Percentiles rank a stretch among this genome's conserved stretches.
Conservation (phyloP, 1,140 invertebrate species). For the Bombus terrestris region DNA sequence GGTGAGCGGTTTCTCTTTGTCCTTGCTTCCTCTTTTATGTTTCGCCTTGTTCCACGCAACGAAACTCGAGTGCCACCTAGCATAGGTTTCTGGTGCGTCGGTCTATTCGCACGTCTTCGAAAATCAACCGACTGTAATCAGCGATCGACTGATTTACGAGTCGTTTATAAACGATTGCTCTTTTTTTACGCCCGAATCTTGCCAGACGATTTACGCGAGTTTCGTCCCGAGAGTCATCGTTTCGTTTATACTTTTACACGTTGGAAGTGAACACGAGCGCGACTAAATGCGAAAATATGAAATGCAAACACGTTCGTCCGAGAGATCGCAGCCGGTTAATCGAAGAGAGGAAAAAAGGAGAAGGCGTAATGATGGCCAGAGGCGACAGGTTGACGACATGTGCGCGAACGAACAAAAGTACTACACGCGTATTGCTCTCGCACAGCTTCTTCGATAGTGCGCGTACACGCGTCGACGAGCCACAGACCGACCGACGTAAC, state of each 20-base stretch:
- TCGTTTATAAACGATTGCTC: not conserved
- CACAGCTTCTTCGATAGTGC: constrained; percentile 59
- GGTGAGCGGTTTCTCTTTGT: constrained; percentile 48
- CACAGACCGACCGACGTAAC: constrained; percentile 58
- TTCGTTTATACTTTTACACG: too few species aligned
- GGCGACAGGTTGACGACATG: not conserved
- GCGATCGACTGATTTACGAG: not conserved
- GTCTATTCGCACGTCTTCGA: constrained; percentile 17
- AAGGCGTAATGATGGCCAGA: not conserved
- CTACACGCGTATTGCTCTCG: constrained; percentile 19
- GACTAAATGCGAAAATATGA: not conserved
- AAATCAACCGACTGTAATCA: constrained; percentile 24
- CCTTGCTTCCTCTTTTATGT: not conserved
- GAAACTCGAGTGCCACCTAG: too few species aligned
- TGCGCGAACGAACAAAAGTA: constrained; percentile 17
- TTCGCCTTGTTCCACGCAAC: too few species aligned
- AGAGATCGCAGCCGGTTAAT: not conserved
- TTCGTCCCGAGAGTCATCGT: too few species aligned
- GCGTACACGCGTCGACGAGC: constrained; percentile 41
- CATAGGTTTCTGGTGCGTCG: too few species aligned
- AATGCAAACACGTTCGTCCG: not conserved
- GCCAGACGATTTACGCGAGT: not conserved
- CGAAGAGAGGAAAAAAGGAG: not conserved
- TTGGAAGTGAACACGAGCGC: too few species aligned
- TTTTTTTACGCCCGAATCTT: not conserved